phyloP scores from a whole-genome alignment of 2,797 vertebrate genomes.

The Enteromius thamalakanensis region DNA sequence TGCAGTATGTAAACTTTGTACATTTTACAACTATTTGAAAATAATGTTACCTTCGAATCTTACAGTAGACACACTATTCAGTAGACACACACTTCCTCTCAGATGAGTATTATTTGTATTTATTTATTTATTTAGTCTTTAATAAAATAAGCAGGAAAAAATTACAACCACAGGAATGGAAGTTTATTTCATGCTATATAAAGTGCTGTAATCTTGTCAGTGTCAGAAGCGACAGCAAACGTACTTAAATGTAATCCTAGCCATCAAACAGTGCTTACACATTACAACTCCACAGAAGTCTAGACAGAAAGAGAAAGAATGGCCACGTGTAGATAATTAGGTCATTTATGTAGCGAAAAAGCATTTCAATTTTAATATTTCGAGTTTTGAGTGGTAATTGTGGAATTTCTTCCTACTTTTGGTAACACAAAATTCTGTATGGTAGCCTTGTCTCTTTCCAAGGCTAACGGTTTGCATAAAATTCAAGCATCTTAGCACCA shows the following conservation, averaged over 20 bases:
- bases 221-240: neutral
- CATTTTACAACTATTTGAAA: neutral
- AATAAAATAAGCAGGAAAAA: neutral
- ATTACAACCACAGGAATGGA: neutral
- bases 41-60: neutral
- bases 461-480: neutral
- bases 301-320: neutral
- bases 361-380: neutral
- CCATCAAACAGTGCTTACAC: neutral
- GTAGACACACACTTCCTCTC: neutral
- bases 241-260: neutral
- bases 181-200: neutral
- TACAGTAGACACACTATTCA: neutral
- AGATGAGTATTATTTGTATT: too few relatives aligned
- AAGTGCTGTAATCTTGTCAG: neutral
- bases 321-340: neutral
- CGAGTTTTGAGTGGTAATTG: neutral
- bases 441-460: neutral
- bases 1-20: neutral
- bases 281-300: neutral
- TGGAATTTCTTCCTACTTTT: neutral
- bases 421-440: neutral
- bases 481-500: neutral
- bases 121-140: neutral
- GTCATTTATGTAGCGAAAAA: neutral